Percentiles rank a stretch among this genome's conserved stretches.
These are phyloP conservation scores for Electrophaes corylata DNA, from an alignment of 2,888 invertebrate genomes.

Conservation along the genomic window DNA sequence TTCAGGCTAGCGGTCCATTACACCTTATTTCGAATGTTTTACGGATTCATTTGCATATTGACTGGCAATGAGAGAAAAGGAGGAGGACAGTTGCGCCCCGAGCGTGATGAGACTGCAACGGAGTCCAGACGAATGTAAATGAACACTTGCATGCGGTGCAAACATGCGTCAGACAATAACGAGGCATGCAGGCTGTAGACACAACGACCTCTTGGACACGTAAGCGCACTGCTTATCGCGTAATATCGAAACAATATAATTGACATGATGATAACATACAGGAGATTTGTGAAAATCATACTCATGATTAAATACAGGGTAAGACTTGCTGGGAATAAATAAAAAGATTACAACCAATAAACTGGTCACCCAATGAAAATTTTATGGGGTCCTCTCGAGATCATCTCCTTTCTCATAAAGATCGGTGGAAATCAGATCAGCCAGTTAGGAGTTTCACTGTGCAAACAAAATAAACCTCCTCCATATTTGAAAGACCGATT, in stretches of 20 bases:
- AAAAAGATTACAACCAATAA: too few relatives aligned
- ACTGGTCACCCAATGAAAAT: too few relatives aligned
- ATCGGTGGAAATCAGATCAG: too few relatives aligned
- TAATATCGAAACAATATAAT: neutral
- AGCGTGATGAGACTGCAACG: constrained; percentile 55
- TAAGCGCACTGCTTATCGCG: constrained; percentile 11
- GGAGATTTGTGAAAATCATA: too few relatives aligned
- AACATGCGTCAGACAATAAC: constrained; percentile 49
- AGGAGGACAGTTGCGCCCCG: constrained; percentile 57
- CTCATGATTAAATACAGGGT: too few relatives aligned
- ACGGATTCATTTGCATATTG: constrained; percentile 63
- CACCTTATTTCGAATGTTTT: constrained; percentile 53
- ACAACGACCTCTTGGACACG: constrained; percentile 27
- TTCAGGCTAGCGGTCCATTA: constrained; percentile 35
- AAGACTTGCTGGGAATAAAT: too few relatives aligned
- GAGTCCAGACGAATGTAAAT: constrained; percentile 65
- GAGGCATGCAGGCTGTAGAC: constrained; percentile 49
- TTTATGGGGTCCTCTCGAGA: too few relatives aligned
- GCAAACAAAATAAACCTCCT: neutral
- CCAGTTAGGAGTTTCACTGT: too few relatives aligned
- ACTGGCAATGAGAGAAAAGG: constrained; percentile 71
- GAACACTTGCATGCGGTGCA: constrained; percentile 56
- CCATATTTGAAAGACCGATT: neutral
- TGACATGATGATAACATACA: too few relatives aligned
- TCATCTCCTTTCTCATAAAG: too few relatives aligned